phyloP scores from a whole-genome alignment of 2,797 vertebrate genomes.

The Scolopax bukidnonensis region DNA sequence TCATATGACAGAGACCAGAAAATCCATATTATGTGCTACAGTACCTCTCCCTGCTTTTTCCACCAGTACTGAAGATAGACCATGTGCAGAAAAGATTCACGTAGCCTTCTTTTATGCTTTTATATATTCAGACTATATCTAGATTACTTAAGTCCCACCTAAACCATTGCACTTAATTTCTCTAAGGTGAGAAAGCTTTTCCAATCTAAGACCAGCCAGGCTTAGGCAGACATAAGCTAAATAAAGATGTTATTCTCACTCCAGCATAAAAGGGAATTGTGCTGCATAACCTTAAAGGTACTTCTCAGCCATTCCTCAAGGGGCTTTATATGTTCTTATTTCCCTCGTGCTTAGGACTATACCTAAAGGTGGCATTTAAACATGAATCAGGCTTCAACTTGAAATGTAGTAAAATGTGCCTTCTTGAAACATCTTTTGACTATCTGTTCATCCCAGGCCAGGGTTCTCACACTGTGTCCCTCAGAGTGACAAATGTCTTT shows the following conservation, averaged over 20 bases:
- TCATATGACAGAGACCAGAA: not conserved
- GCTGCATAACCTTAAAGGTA: not conserved
- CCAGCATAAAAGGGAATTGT: not conserved
- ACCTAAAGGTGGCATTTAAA: not conserved
- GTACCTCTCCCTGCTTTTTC: not conserved
- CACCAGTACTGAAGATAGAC: not conserved
- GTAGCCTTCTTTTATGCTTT: not conserved
- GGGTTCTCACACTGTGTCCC: not conserved
- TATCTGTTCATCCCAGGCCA: too few species aligned
- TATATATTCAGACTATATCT: not conserved
- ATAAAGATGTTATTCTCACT: not conserved
- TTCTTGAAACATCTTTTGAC: not conserved
- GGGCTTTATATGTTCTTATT: not conserved
- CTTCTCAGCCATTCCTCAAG: not conserved
- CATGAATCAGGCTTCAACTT: not conserved
- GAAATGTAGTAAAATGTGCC: not conserved
- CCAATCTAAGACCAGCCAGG: not conserved
- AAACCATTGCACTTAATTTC: not conserved
- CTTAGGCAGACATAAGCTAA: not conserved
- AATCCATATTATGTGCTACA: not conserved
- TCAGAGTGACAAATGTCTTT: not conserved
- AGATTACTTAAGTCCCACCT: not conserved
- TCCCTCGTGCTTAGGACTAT: not conserved
- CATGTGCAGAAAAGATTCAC: not conserved
- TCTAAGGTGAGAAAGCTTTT: not conserved